Conservation (phyloP, 2,888 invertebrate species). For the Ornithoptera alexandrae region DNA sequence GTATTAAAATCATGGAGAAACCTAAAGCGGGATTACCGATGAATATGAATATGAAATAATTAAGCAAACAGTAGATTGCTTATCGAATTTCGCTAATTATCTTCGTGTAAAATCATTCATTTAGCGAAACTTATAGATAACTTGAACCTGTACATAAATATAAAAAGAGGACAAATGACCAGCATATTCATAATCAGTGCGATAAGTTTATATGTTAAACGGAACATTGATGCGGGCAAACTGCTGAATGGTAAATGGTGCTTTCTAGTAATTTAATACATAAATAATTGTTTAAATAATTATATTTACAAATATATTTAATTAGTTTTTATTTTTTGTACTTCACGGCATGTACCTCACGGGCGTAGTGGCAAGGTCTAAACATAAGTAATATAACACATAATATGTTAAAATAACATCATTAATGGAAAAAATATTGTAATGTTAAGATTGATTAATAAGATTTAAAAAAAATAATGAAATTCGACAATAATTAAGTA, state of each 20-base stretch:
- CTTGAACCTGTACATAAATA: constrained; percentile 18
- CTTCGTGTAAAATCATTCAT: constrained; percentile 19
- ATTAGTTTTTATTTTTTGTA: no score
- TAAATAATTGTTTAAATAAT: no score
- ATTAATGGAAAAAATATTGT: no score
- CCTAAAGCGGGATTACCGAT: constrained; percentile 7
- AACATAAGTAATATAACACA: no score
- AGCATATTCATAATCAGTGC: constrained; percentile 14
- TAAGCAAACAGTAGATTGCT: constrained; percentile 16
- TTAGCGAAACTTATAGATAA: constrained; percentile 25
- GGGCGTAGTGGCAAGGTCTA: no score
- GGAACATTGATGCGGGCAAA: constrained; percentile 5
- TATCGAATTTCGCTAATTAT: constrained; percentile 27
- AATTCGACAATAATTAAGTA: no score
- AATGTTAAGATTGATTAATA: no score
- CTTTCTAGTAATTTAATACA: neutral
- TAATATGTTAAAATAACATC: no score
- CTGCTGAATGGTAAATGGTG: constrained; percentile 23
- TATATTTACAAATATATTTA: no score
- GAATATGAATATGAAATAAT: constrained; percentile 18
- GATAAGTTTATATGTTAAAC: constrained; percentile 18
- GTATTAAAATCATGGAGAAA: no score
- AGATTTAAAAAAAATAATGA: no score
- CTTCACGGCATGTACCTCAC: no score
- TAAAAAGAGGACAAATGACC: constrained; percentile 8